These are phyloP conservation scores for Phengaris arion DNA, from an alignment of 2,888 invertebrate species.

Conservation along the genomic window DNA sequence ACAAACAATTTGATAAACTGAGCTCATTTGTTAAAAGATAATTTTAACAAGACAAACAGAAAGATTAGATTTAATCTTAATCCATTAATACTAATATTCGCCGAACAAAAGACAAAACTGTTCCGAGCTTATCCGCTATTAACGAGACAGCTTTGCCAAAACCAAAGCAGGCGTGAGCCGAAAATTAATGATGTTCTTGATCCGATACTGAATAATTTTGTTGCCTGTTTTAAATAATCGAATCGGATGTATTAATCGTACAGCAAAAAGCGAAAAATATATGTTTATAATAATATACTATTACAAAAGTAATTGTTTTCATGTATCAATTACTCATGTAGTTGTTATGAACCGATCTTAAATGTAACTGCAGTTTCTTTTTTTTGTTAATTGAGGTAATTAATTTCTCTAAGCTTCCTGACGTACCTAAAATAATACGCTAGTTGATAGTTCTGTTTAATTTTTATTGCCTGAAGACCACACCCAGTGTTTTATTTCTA, in stretches of 20 bases:
- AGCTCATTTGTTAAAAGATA: constrained; percentile 41
- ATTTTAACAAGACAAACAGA: constrained; percentile 50
- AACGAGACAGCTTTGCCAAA: constrained; percentile 24
- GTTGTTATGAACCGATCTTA: background rate
- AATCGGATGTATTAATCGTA: background rate
- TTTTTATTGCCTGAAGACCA: background rate
- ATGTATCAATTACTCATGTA: background rate
- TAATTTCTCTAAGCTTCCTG: background rate
- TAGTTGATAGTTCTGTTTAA: background rate
- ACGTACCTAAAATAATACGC: background rate
- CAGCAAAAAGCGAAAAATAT: background rate
- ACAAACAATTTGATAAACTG: background rate
- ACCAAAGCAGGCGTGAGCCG: background rate
- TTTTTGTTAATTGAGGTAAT: background rate
- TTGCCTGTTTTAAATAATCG: background rate
- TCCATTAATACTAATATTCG: background rate
- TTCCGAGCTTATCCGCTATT: constrained; percentile 3
- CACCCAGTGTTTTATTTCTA: background rate
- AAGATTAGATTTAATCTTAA: constrained; percentile 19
- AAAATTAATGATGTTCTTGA: constrained; percentile 30
- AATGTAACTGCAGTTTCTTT: too few relatives aligned
- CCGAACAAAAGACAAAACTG: constrained; percentile 24
- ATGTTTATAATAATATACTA: background rate
- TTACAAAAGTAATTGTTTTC: background rate
- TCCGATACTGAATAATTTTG: constrained; percentile 42